Base-by-base conservation (phyloP, 1,140 invertebrate species). In the Drosophila jambulina region DNA sequence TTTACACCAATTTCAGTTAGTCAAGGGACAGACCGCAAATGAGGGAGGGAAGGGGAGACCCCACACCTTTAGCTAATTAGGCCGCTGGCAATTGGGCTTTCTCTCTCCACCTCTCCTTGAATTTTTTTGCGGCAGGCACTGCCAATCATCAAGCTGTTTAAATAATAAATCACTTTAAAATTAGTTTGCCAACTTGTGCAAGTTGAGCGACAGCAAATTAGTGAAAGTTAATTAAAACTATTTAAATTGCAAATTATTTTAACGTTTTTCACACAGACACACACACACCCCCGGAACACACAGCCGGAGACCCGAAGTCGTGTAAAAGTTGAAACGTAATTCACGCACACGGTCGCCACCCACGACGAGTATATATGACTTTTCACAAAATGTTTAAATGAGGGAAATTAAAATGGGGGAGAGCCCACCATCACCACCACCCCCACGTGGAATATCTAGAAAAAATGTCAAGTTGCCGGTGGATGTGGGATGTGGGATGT, bases 111-210 rank as follows among this genome's bases (percentile, higher is more conserved):
- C 15, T 32, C 15, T 64, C 15, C 15, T 23, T 25, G 17, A 27
- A 48, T 76, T 76, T 76, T 75, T 65, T 56, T 27, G 13, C 9
- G 40, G 10, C 38, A 59, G 68, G 72, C 63, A 51, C 53, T 88
- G 84, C 62, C 84, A 90, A 88, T 88, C 85, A 90, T 69, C 75
- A 86, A 78, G 67, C 78, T 80, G 81, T 90, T 88, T 88, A 90
- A 90, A 90, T 90, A 90, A 90, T 90, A 90, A 90, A 90, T 90
- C 85, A 85, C 81, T 90, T 90, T 90, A 90, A 90, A 90, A 90
- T 90, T 90, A 90, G 85, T 90, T 90, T 90, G 85, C 85, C 86
- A 90, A 88, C 70, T 90, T 85, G 85, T n/a, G 59, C 58, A 63
- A 90, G 65, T 81, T 90, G 81, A 81, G 85, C 84, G 72, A 65